These are phyloP conservation scores for Acanthornis magna DNA, from an alignment of 2,797 vertebrate species.

Conservation along the genomic window DNA sequence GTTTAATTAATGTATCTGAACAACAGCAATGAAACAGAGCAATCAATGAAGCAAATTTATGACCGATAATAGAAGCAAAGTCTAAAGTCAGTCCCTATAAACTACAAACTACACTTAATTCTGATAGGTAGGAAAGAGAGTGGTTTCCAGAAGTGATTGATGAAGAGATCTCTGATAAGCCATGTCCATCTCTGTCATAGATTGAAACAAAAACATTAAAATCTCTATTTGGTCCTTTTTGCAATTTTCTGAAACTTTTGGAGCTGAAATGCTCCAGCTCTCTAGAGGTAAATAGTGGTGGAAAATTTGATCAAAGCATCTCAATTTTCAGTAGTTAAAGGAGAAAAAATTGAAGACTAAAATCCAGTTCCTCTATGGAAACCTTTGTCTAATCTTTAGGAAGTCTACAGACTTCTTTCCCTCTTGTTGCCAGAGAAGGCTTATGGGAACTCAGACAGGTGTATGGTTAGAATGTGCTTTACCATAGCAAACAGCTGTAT, in stretches of 20 bases:
- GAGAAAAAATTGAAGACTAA: background rate
- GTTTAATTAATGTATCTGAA: background rate
- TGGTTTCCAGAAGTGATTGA: background rate
- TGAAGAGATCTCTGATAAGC: background rate
- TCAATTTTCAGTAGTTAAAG: background rate
- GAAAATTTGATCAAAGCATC: background rate
- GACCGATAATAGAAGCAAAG: background rate
- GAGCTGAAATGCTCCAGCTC: background rate
- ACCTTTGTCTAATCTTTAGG: background rate
- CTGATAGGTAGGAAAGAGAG: background rate
- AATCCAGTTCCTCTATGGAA: background rate
- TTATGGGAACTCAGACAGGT: background rate
- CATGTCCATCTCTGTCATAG: background rate
- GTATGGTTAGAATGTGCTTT: background rate
- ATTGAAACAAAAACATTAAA: background rate
- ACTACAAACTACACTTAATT: background rate
- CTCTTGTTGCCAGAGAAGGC: background rate
- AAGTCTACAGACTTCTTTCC: background rate
- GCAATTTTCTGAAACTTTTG: background rate
- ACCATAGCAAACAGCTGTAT: background rate
- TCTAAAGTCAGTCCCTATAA: background rate
- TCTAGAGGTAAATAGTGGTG: background rate
- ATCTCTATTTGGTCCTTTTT: background rate
- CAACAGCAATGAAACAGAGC: background rate
- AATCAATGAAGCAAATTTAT: background rate